Base-by-base conservation (phyloP, 2,888 invertebrate genomes). In the Bruchidius siliquastri region DNA sequence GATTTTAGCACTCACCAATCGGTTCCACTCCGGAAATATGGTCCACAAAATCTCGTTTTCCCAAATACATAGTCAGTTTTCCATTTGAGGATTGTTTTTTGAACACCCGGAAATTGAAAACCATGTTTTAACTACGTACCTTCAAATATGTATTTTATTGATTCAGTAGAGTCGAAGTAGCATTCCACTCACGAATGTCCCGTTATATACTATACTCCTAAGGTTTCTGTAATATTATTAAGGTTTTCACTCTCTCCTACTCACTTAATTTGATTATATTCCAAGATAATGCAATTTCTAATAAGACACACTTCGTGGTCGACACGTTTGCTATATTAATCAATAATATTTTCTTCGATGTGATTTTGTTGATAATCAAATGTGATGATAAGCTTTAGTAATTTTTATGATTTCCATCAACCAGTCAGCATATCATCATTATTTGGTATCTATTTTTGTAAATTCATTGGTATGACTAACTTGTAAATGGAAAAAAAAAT, bases 61-160 rank as follows among this genome's bases (percentile, higher is more conserved):
- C 94, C 88, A 96, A 88, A 82, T 96, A 96, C 80, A 96, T 87
- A 68, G 95, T 93, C 81, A 96, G 87, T 88, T 96, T 95, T 78
- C 93, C 94, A 87, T 96, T 96, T 71, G 96, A 95, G 68, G 96
- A 93, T 83, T 92, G 92, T 89, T 96, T 96, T 87, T 96, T 96
- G 87, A 93, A 96, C 84, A 96, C 96, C 87, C 94, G 94, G 86
- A 96, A 96, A 85, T 95, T 96, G 83, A 92, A 93, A 85, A 96
- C 96, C 96, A 96, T 96, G 77, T 85, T 90, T 20, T 6, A 22
- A 67, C 21, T 74, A 21, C 10, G 69, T 30, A 13, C 13, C 20
- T 69, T 21, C 22, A 26, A 20, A 49, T 69, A 20, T 68, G 68
- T 72, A 22, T 67, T 22, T 49, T 49, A 49, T 18, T 18, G 8